A percentile compares a stretch with the other conserved stretches of the same genome.
These are phyloP conservation scores for Drosophila mojavensis DNA, from an alignment of 1,140 invertebrate species.

Conservation along the genomic window DNA sequence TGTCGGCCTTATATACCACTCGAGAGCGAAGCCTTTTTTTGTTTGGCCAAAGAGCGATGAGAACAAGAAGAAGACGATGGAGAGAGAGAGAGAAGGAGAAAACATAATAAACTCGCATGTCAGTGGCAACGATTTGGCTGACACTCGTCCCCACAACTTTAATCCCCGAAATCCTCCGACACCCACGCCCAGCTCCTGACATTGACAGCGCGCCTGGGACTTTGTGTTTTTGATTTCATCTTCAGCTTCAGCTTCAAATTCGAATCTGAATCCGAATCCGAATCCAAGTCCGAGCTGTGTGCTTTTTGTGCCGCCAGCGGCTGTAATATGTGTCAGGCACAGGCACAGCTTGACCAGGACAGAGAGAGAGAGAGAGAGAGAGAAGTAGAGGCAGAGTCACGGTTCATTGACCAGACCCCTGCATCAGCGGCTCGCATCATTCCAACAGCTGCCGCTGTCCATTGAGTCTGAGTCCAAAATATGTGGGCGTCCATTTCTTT, in stretches of 20 bases:
- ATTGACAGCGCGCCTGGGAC: constrained; percentile 50
- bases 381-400: not conserved
- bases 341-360: constrained; percentile 35
- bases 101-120: constrained; percentile 48
- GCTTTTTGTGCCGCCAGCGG: constrained; percentile 9
- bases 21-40: constrained; percentile 39
- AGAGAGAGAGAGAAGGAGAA: constrained; percentile 1
- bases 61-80: not conserved
- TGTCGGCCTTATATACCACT: constrained; percentile 51
- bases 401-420: constrained; percentile 70
- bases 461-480: constrained; percentile 28
- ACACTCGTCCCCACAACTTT: constrained; percentile 13
- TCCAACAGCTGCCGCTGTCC: constrained; percentile 1
- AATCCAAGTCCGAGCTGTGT: constrained; percentile 1
- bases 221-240: constrained; percentile 14
- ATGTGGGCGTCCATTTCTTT: constrained; percentile 47
- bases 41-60: constrained; percentile 29
- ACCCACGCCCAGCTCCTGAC: constrained; percentile 31
- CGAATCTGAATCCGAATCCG: constrained; percentile 3
- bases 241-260: not conserved
- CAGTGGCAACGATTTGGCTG: constrained; percentile 59
- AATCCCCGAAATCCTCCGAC: constrained; percentile 1
- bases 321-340: constrained; percentile 59
- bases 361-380: no score
- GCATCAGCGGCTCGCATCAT: no score